Evolutionary conservation across 1,140 invertebrate genomes (phyloP), one percentile per base, ranked within the genome.

Genomic region (Pomacea maculata): DNA sequence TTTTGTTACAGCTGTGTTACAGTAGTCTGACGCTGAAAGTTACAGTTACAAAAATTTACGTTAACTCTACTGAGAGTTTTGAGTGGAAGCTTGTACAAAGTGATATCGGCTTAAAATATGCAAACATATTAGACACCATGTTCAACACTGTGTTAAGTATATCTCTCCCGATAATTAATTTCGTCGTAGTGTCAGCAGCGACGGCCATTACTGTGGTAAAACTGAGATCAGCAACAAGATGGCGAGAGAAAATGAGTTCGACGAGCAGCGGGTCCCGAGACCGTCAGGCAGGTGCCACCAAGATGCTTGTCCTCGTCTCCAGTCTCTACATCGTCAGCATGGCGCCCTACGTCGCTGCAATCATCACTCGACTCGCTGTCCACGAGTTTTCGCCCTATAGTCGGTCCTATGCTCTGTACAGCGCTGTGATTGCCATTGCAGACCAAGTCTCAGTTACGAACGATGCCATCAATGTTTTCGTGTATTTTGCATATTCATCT

Each of bases 291-390:
- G 73, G 45, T 19, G 45, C 55, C 14, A 75, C 73, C 73, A 75
- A 75, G 54, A 75, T 75, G 73, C n/a, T 75, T 54, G 54, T 75
- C 15, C n/a, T 17, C 45, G 61, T 25, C 73, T 75, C 73, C 12
- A 12, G 54, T 9, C 21, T 75, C 54, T 75, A 57, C 54, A 29
- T 75, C 12, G 54, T 29, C 10, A 55, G 54, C 54, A 21, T 75
- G 7, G 3, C 54, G 29, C 73, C 73, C 5, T 19, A 54, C 29
- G 72, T 45, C 34, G 34, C 34, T 45, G 34, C 34, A 45, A 45
- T 45, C 34, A 45, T 45, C 34, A 45, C 34, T 45, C 34, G 34
- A 45, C 34, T 45, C 6, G 34, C 34, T 45, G 34, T 45, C 34
- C 34, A 45, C 3, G 34, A 45, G 34, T 45, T 45, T 45, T 45